phyloP scores from a whole-genome alignment of 2,113 vertebrate species.

The Aspidoscelis tigris region DNA sequence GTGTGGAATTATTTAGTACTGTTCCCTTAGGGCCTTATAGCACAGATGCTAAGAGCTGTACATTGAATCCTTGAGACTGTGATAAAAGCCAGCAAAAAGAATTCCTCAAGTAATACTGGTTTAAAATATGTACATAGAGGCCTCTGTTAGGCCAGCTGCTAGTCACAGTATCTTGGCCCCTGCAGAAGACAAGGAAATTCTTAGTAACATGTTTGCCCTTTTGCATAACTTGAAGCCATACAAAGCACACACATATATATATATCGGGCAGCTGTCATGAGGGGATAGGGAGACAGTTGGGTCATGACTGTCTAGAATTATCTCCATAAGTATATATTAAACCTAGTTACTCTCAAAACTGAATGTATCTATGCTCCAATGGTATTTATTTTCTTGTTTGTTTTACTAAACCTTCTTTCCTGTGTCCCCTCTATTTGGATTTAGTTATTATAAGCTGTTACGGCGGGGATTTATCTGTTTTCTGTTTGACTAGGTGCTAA shows the following conservation, averaged over 20 bases:
- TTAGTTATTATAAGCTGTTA: not conserved
- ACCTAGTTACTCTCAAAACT: not conserved
- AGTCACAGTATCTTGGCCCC: not conserved
- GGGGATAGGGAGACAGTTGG: not conserved
- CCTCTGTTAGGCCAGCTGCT: not conserved
- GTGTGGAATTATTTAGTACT: not conserved
- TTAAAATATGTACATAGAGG: not conserved
- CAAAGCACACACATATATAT: too few species aligned
- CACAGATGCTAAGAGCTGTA: conserved; percentile 12
- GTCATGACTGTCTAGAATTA: not conserved
- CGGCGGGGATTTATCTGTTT: not conserved
- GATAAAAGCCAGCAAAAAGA: conserved; percentile 1
- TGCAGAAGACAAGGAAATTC: not conserved
- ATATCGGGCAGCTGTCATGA: not conserved
- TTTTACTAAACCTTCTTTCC: not conserved
- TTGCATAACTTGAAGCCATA: not conserved
- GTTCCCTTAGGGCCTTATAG: conserved; percentile 1
- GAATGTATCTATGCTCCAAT: not conserved
- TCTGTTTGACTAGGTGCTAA: not conserved
- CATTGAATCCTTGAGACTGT: not conserved
- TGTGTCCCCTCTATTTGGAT: not conserved
- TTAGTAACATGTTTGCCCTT: not conserved
- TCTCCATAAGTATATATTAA: not conserved
- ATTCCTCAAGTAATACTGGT: conserved; percentile 6
- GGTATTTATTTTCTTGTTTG: not conserved